Conservation (phyloP, 2,113 vertebrate species). For the Gymnobelideus leadbeateri region DNA sequence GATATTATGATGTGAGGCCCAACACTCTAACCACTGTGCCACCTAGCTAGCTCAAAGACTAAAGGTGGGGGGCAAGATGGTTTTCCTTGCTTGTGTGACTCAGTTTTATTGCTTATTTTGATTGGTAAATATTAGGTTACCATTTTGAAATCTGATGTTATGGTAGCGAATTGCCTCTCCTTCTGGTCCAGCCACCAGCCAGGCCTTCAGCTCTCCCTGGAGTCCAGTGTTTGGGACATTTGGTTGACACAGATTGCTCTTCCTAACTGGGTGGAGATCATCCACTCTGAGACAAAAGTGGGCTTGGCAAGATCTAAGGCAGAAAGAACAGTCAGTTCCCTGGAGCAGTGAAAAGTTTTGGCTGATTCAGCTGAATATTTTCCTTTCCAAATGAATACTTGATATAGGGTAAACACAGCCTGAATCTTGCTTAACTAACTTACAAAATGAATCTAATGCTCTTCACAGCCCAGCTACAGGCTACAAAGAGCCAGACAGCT, state of each 20-base stretch:
- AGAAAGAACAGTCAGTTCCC: not conserved
- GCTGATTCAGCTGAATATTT: not conserved
- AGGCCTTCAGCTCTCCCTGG: too few relatives aligned
- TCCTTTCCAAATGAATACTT: not conserved
- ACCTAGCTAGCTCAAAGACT: not conserved
- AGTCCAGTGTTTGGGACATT: not conserved
- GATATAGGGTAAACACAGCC: not conserved
- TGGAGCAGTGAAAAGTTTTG: not conserved
- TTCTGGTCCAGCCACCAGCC: not conserved
- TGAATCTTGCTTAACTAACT: not conserved
- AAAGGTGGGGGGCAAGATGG: not conserved
- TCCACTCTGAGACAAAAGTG: not conserved
- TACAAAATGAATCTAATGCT: not conserved
- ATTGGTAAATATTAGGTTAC: not conserved
- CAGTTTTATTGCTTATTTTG: not conserved
- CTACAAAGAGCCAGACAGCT: not conserved
- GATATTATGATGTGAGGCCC: not conserved
- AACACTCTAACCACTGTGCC: not conserved
- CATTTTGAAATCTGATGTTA: not conserved
- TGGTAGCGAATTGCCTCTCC: not conserved
- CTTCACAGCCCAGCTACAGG: not conserved
- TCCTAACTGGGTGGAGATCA: not conserved
- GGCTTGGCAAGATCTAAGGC: not conserved
- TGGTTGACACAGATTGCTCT: not conserved
- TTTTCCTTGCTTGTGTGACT: not conserved